Conservation (phyloP, 2,797 vertebrate species). For the Acanthis flammea region DNA sequence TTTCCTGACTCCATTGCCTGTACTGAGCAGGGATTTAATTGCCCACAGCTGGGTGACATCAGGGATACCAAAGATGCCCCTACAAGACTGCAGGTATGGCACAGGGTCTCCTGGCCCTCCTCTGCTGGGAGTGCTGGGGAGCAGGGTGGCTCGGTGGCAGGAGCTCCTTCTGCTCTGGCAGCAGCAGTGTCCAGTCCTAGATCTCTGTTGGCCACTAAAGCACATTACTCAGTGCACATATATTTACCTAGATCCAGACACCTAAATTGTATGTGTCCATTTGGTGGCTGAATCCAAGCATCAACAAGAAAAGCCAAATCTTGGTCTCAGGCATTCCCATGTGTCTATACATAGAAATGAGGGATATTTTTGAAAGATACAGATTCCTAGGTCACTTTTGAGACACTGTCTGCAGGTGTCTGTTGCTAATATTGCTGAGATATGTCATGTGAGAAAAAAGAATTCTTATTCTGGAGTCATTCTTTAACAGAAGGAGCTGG, state of each 20-base stretch:
- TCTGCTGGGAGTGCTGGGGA: not conserved
- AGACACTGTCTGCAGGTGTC: not conserved
- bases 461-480: not conserved
- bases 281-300: not conserved
- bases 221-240: not conserved
- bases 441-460: not conserved
- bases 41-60: not conserved
- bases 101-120: not conserved
- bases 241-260: not conserved
- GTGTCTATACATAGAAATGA: not conserved
- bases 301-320: not conserved
- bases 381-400: not conserved
- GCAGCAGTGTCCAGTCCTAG: not conserved
- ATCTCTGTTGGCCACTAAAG: not conserved
- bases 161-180: accelerated
- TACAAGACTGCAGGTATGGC: not conserved
- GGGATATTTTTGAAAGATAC: not conserved
- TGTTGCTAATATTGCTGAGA: not conserved
- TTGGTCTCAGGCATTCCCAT: not conserved
- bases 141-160: not conserved
- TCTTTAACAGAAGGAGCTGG: not conserved
- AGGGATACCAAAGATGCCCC: not conserved
- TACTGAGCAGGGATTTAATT: not conserved
- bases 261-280: not conserved
- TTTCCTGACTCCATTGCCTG: not conserved